phyloP scores from a whole-genome alignment of 2,797 vertebrate genomes.

The Hoplostethus mediterraneus region DNA sequence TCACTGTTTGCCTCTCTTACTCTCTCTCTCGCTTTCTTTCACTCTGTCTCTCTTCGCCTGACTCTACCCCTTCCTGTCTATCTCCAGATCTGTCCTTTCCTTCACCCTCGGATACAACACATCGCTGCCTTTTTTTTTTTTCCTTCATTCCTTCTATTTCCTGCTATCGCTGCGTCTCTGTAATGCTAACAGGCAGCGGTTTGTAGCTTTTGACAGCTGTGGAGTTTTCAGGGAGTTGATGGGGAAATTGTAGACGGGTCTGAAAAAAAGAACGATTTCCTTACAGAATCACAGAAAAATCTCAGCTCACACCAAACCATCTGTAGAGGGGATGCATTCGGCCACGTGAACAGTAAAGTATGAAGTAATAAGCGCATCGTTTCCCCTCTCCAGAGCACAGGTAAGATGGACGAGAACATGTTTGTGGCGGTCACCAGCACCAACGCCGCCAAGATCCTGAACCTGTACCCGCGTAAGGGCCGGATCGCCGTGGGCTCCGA shows the following conservation, averaged over 20 bases:
- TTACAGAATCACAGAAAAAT: conserved; percentile 10
- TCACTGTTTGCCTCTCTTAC: background rate
- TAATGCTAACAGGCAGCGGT: conserved; percentile 27
- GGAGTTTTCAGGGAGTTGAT: background rate
- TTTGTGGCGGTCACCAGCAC: conserved; percentile 98
- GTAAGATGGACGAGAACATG: conserved; percentile 99
- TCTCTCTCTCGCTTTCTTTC: conserved; percentile 11
- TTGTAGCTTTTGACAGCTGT: conserved; percentile 21
- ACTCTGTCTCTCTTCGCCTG: conserved; percentile 22
- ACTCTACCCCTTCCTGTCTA: conserved; percentile 9
- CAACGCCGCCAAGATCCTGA: conserved; percentile 98
- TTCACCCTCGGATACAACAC: conserved; percentile 26
- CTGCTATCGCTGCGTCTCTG: conserved; percentile 40
- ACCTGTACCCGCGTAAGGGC: conserved; percentile 97
- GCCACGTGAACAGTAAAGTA: no score
- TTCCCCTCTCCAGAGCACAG: conserved; percentile 87
- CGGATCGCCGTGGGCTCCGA: conserved; percentile 96
- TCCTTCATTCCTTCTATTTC: background rate
- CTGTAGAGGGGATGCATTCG: no score
- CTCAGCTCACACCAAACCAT: conserved; percentile 1
- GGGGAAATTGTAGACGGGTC: background rate
- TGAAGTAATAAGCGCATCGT: no score
- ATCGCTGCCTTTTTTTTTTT: conserved; percentile 9
- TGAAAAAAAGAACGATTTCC: conserved; percentile 10
- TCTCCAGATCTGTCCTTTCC: conserved; percentile 34